Evolutionary conservation across 2,888 invertebrate species (phyloP).

Genomic region (Caenorhabditis sp.): DNA sequence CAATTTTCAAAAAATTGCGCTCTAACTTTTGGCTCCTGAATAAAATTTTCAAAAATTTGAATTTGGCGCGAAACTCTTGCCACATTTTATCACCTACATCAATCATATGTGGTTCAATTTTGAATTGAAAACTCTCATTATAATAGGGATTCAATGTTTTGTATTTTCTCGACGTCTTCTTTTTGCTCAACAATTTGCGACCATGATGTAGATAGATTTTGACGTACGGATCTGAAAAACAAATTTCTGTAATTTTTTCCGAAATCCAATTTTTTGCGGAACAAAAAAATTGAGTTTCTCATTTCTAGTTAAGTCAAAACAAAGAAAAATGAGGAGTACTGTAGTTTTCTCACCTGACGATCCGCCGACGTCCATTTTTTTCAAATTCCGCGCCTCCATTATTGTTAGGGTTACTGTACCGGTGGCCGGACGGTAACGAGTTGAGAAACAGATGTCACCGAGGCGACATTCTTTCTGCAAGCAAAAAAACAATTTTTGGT

Average conservation of each 20-base stretch:
- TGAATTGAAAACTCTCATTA: constrained; percentile 71
- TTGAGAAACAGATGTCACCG: constrained; percentile 70
- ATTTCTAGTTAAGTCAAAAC: neutral
- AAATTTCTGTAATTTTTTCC: neutral
- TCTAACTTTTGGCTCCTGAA: too few relatives aligned
- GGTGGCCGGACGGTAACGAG: constrained; percentile 67
- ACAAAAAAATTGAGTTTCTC: too few relatives aligned
- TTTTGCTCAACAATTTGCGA: constrained; percentile 66
- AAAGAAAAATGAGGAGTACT: constrained; percentile 2
- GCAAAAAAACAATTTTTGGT: too few relatives aligned
- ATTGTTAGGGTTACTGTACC: constrained; percentile 69
- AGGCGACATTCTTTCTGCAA: constrained; percentile 58
- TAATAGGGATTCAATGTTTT: constrained; percentile 67
- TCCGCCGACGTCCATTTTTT: constrained; percentile 71
- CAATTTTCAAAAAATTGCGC: too few relatives aligned
- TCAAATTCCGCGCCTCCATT: constrained; percentile 70
- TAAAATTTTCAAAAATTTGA: too few relatives aligned
- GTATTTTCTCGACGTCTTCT: constrained; percentile 70
- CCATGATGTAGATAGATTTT: constrained; percentile 69
- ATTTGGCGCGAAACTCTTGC: neutral
- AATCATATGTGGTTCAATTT: constrained; percentile 65
- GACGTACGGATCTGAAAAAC: constrained; percentile 68
- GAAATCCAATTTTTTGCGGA: neutral
- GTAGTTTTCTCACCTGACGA: constrained; percentile 59
- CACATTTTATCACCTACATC: constrained; percentile 35